phyloP scores from a whole-genome alignment of 2,797 vertebrate genomes.

The Delichon dasypus region DNA sequence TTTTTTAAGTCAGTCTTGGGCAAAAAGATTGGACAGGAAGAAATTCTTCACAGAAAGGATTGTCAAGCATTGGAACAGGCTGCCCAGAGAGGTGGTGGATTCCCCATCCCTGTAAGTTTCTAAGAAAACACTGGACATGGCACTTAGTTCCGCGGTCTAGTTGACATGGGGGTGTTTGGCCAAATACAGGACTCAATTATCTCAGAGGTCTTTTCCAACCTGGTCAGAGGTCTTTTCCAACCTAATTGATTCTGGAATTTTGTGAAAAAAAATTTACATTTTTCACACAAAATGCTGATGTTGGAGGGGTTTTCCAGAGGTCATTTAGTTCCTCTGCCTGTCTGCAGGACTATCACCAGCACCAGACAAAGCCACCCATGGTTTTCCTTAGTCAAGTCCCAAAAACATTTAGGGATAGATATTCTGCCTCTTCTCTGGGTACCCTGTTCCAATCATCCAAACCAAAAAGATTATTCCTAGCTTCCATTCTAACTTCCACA shows the following conservation, averaged over 20 bases:
- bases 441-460: background rate
- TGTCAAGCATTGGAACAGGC: background rate
- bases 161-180: rapidly evolving
- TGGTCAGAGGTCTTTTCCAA: background rate
- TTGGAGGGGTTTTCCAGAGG: background rate
- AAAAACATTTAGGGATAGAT: background rate
- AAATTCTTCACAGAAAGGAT: background rate
- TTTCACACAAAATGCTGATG: background rate
- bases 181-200: background rate
- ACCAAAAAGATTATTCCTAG: background rate
- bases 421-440: background rate
- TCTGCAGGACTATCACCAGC: background rate
- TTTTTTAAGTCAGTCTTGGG: background rate
- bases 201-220: background rate
- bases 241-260: background rate
- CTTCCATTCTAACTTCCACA: background rate
- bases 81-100: background rate
- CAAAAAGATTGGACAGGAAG: background rate
- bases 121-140: background rate
- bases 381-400: background rate
- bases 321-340: background rate
- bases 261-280: background rate
- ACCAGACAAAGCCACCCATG: background rate
- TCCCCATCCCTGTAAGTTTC: background rate
- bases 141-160: background rate